phyloP scores from a whole-genome alignment of 2,888 invertebrate genomes.

The Hemicrepidius hirtus region DNA sequence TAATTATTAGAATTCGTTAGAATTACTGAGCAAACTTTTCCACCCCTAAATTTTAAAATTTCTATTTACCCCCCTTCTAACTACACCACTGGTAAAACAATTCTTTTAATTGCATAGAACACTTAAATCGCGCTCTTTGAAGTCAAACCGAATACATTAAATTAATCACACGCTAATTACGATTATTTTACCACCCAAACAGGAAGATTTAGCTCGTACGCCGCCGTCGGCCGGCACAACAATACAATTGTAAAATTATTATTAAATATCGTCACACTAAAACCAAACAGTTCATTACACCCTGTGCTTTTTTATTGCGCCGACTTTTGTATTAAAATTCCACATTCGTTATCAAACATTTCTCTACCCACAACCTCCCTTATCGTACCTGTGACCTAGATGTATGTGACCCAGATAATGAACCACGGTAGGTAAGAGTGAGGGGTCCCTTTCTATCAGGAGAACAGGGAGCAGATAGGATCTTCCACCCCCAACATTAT shows the following conservation, averaged over 20 bases:
- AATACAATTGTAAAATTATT: constrained; percentile 19
- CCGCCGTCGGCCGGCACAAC: background rate
- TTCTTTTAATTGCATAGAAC: too few species aligned
- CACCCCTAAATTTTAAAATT: too few species aligned
- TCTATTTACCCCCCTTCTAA: too few species aligned
- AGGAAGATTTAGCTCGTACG: constrained; percentile 10
- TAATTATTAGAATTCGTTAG: too few species aligned
- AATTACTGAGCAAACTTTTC: too few species aligned
- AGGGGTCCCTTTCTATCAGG: constrained; percentile 53
- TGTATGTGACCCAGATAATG: constrained; percentile 59
- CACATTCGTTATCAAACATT: constrained; percentile 7
- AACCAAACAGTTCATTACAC: constrained; percentile 21
- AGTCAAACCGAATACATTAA: background rate
- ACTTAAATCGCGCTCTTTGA: background rate
- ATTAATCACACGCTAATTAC: constrained; percentile 11
- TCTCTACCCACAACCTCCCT: constrained; percentile 26
- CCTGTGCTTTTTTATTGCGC: background rate
- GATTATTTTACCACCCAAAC: constrained; percentile 16
- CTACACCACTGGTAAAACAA: too few species aligned
- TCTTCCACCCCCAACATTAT: constrained; percentile 48
- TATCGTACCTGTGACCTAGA: constrained; percentile 46
- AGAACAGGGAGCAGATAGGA: constrained; percentile 37
- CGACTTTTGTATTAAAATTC: constrained; percentile 5
- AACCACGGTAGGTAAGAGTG: constrained; percentile 72
- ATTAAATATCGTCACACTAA: constrained; percentile 12